Conservation (phyloP, 2,888 invertebrate genomes). For the Pollenia griseotomentosa region DNA sequence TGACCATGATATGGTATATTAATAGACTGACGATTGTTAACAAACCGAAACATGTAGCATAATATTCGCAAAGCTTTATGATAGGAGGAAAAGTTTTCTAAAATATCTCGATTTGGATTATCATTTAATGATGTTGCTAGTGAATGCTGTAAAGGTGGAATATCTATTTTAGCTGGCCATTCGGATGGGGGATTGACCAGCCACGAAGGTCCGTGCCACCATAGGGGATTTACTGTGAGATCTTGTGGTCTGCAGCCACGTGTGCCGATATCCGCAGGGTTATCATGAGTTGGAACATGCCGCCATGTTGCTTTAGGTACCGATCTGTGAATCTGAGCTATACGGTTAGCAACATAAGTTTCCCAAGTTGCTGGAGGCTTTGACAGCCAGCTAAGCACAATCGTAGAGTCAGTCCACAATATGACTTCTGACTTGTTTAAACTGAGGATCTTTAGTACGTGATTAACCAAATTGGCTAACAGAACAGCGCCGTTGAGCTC, state of each 20-base stretch:
- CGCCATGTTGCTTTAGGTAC: background rate
- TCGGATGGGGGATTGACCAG: background rate
- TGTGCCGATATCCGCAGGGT: background rate
- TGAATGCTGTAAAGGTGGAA: background rate
- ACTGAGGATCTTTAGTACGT: background rate
- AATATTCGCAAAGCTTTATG: too few species aligned
- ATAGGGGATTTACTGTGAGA: background rate
- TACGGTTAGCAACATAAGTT: background rate
- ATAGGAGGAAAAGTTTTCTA: background rate
- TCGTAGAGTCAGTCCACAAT: slow-evolving; percentile 6
- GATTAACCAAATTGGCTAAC: background rate
- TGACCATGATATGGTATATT: too few species aligned
- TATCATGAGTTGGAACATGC: background rate
- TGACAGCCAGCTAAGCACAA: background rate
- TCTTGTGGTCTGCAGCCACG: background rate
- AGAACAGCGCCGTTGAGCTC: background rate
- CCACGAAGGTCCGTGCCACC: background rate
- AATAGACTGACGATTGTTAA: too few species aligned
- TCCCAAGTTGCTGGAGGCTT: background rate
- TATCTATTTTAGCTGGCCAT: background rate
- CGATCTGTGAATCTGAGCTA: background rate
- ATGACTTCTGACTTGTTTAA: background rate
- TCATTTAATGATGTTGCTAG: background rate
- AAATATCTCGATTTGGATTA: background rate
- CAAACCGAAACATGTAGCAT: too few species aligned